Conservation (phyloP, 92 coral and sea anemone species). For the Pocillopora grandis region DNA sequence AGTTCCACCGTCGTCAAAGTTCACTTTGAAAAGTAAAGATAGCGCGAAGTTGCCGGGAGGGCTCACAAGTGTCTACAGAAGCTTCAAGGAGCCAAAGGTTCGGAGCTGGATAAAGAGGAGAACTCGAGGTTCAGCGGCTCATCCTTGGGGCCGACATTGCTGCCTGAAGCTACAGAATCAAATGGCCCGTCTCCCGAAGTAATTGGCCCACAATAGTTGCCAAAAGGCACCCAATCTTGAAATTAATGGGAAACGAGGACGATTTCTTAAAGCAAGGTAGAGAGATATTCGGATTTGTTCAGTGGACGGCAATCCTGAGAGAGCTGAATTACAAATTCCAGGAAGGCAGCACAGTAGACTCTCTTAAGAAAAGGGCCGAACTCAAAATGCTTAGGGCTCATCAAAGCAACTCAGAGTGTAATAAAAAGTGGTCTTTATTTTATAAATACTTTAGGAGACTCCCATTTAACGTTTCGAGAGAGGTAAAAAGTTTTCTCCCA, state of each 20-base stretch:
- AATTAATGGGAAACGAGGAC: background rate
- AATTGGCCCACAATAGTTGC: background rate
- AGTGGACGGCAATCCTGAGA: background rate
- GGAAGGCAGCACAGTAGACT: background rate
- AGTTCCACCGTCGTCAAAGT: background rate
- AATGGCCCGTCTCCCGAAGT: background rate
- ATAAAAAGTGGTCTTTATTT: no score
- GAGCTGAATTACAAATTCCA: background rate
- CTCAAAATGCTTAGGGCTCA: background rate
- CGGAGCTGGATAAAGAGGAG: background rate
- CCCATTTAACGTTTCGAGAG: no score
- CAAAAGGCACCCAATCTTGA: background rate
- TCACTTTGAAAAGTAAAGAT: background rate
- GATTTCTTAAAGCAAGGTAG: background rate
- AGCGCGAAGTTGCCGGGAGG: background rate
- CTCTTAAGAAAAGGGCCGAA: background rate
- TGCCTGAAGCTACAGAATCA: background rate
- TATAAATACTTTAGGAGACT: no score
- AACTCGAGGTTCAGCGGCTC: background rate
- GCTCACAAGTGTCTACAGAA: background rate
- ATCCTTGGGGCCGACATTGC: background rate
- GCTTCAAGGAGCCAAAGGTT: background rate
- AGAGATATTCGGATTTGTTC: background rate
- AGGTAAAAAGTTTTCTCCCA: no score
- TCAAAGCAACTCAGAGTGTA: no score